These are phyloP conservation scores for Oreochromis mossambicus DNA, from an alignment of 2,797 vertebrate genomes.

Conservation along the genomic window DNA sequence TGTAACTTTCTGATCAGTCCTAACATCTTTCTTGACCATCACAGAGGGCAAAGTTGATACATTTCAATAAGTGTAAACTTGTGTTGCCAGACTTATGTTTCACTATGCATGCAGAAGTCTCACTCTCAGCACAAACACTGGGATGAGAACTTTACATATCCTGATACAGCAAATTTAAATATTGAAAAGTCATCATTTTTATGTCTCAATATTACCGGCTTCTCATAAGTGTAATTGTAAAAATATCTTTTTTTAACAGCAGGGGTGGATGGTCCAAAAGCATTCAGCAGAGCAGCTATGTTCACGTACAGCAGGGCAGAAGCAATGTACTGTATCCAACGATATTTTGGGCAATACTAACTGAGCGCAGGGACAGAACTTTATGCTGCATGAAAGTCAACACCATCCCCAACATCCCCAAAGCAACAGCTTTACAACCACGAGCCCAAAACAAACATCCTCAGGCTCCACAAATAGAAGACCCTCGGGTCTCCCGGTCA, in stretches of 20 bases:
- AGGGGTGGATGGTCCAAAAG: neutral
- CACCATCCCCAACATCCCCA: neutral
- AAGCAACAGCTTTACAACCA: neutral
- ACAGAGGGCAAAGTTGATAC: neutral
- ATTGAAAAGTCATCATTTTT: neutral
- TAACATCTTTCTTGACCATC: neutral
- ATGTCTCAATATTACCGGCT: neutral
- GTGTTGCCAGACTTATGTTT: neutral
- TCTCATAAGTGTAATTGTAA: neutral
- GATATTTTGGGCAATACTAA: neutral
- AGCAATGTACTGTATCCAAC: neutral
- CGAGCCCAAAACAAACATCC: neutral
- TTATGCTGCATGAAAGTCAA: neutral
- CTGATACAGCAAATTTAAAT: neutral
- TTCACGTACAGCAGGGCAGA: rapidly evolving
- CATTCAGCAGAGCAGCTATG: neutral
- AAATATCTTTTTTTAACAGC: neutral
- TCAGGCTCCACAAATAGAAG: neutral
- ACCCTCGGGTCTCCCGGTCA: neutral
- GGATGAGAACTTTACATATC: slow-evolving; percentile 15
- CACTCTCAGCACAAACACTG: neutral
- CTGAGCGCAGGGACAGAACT: neutral
- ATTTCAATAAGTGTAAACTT: neutral
- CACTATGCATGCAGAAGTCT: neutral
- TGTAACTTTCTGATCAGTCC: neutral